Base-by-base conservation (phyloP, 2,888 invertebrate species). In the Holacanthella duospinosa region DNA sequence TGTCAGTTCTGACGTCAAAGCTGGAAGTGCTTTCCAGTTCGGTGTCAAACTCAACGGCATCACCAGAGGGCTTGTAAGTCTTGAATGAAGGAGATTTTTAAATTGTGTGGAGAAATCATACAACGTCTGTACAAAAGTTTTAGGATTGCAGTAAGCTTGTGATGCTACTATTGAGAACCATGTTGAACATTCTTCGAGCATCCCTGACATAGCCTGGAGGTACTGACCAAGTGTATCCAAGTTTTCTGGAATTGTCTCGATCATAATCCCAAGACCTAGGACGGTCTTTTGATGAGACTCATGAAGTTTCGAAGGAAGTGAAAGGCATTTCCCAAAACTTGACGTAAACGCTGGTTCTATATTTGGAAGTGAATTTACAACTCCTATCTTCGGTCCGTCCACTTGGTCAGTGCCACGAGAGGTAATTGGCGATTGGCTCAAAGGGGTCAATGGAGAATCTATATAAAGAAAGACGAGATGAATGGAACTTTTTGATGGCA, bases 91-190 rank as follows among this genome's bases (percentile, higher is more conserved):
- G 4, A 65, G n/a, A 16, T 36, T 27, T 44, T 43, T 25, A 24
- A 59, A 57, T 25, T 63, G 57, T 28, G 63, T 44, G 1, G 58
- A 56, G 56, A 66, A 66, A 43, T 62, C 58, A 57, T 60, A 64
- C n/a, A 66, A 25, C 0, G 61, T 66, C 43, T 59, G 60, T 6
- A 66, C 66, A 27, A 66, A 66, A n/a, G 26, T 58, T 57, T 53
- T 24, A 1, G 66, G 64, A 28, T 48, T 61, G 3, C n/a, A 59
- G 25, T 61, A 64, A 21, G 64, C 61, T 56, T 66, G 58, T 19
- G 64, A 9, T n/a, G 66, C 58, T 16, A 64, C 48, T 0, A 21
- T 27, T 19, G 66, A 48, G 64, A 66, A 66, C 66, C 66, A 66
- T 29, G 61, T 61, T 4, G 60, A 48, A 24, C 64, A 53, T 21